Evolutionary conservation across 2,888 invertebrate genomes (phyloP).

Genomic region (Eugnorisma glareosa): DNA sequence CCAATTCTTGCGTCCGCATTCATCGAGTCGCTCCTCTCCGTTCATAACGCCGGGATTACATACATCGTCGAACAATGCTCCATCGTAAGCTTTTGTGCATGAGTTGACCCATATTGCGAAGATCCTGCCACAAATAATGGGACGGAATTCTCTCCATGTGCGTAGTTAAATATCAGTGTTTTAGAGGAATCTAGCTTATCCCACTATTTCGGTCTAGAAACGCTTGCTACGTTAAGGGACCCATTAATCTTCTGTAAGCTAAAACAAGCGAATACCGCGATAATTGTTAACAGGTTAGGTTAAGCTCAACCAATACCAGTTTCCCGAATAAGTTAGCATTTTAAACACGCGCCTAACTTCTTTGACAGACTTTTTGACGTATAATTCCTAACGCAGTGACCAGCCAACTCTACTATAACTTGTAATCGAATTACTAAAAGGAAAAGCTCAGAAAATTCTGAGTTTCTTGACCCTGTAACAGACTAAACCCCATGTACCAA

Average conservation of each 20-base stretch:
- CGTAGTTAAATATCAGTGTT: not conserved
- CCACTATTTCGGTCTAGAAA: not conserved
- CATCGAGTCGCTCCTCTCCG: not conserved
- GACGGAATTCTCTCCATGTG: not conserved
- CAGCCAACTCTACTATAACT: not conserved
- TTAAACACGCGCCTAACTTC: not conserved
- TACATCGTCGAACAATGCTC: constrained; percentile 5
- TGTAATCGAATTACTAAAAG: not conserved
- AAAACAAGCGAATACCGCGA: not conserved
- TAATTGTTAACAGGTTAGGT: not conserved
- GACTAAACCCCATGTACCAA: not conserved
- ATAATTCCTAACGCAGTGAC: not conserved
- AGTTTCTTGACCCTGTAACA: not conserved
- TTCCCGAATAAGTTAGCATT: not conserved
- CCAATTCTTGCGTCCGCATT: not conserved
- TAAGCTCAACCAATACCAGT: not conserved
- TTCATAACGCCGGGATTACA: not conserved
- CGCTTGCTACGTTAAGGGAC: not conserved
- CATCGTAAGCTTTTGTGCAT: constrained; percentile 2
- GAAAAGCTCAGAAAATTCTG: not conserved
- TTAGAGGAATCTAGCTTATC: not conserved
- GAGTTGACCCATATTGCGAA: not conserved
- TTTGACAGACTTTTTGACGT: not conserved
- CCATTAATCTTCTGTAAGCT: not conserved
- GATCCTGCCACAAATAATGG: not conserved